These are phyloP conservation scores for Leptatherina wallacei DNA, from an alignment of 2,797 vertebrate species.

Conservation along the genomic window DNA sequence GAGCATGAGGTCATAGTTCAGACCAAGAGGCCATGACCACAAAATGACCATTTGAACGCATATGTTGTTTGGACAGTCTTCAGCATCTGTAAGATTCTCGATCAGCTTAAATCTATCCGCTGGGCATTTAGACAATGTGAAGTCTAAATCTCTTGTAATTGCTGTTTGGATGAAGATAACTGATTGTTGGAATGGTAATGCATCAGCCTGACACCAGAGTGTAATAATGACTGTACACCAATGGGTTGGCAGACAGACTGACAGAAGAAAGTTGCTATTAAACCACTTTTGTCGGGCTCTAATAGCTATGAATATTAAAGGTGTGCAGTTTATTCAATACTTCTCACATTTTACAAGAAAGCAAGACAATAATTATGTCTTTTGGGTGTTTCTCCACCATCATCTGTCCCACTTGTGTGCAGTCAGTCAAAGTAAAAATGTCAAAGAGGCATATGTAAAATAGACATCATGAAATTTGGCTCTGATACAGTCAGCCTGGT, in stretches of 20 bases:
- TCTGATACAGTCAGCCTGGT: too few relatives aligned
- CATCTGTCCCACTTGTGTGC: too few relatives aligned
- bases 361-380: not conserved
- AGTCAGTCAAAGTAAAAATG: too few relatives aligned
- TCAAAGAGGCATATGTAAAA: too few relatives aligned
- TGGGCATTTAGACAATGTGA: conserved; percentile 11
- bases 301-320: not conserved
- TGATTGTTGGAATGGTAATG: conserved; percentile 1
- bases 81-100: conserved; percentile 43
- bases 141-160: conserved; percentile 8
- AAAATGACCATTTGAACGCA: conserved; percentile 38
- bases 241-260: not conserved
- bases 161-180: conserved; percentile 15
- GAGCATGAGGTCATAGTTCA: conserved; percentile 60
- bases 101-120: conserved; percentile 29
- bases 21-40: conserved; percentile 44
- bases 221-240: not conserved
- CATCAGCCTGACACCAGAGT: not conserved
- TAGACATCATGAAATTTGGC: too few relatives aligned
- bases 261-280: not conserved
- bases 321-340: not conserved
- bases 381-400: not conserved
- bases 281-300: conserved; percentile 8
- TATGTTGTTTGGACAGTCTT: conserved; percentile 37
- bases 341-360: not conserved